Conservation (phyloP, 2,888 invertebrate species). For the Melipona beecheii region DNA sequence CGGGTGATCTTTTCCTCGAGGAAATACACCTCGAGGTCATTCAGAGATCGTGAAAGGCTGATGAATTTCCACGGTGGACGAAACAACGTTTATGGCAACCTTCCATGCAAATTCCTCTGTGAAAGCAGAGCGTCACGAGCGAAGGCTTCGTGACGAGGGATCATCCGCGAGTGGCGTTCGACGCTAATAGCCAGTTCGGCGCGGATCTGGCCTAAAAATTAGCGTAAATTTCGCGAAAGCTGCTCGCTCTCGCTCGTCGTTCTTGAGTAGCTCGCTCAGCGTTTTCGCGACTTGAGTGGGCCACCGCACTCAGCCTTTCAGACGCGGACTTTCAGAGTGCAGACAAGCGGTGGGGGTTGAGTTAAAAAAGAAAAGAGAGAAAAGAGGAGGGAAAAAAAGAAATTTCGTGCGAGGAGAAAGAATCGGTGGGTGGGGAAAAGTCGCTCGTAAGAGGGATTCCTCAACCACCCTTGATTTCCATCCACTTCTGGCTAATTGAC, state of each 20-base stretch:
- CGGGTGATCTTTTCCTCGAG: neutral
- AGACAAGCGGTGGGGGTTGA: neutral
- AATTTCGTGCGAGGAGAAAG: conserved; percentile 15
- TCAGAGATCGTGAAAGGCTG: neutral
- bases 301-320: conserved; percentile 33
- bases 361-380: conserved; percentile 10
- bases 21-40: neutral
- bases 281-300: conserved; percentile 49
- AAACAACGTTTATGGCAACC: neutral
- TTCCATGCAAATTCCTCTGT: conserved; percentile 1
- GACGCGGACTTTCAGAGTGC: conserved; percentile 10
- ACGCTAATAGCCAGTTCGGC: neutral
- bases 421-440: neutral
- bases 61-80: neutral
- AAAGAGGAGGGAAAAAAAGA: conserved; percentile 18
- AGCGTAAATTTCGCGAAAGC: conserved; percentile 42
- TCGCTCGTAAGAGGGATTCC: conserved; percentile 22
- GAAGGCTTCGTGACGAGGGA: conserved; percentile 13
- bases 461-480: conserved; percentile 39
- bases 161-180: neutral
- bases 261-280: conserved; percentile 58
- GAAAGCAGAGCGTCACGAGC: conserved; percentile 10
- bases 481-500: conserved; percentile 42
- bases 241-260: conserved; percentile 14
- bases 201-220: conserved; percentile 58